Base-by-base conservation (phyloP, 1,140 invertebrate genomes). In the Achatina immaculata region DNA sequence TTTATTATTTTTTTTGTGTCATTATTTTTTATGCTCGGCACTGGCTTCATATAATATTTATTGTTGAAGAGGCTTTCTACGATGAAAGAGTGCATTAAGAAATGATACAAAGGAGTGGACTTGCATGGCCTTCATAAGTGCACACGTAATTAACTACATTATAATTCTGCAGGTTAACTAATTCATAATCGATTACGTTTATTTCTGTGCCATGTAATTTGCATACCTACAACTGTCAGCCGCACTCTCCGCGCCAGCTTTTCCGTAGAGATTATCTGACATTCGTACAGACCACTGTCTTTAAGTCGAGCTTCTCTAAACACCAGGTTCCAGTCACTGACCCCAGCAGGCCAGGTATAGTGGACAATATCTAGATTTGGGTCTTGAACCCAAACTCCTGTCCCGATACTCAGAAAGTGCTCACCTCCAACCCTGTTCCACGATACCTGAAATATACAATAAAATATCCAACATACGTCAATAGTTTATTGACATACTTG, bases 261-360 rank as follows among this genome's bases (percentile, higher is more conserved):
- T 36, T 83, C 77, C 34, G 81, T 83, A 48, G 81, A 72, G 31
- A 83, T 82, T 38, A 85, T 66, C 43, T 83, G 82, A 48, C 84
- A 85, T 42, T 85, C 82, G 75, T 84, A 85, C 31, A 74, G n/a
- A 19, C 84, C 84, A 4, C 74, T 74, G 83, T 85, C 83, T 42
- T 80, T 36, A 16, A 80, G 65, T 1, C 79, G 43, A 11, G 81
- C 83, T 55, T 83, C 78, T 45, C 80, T 81, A 62, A 85, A 79
- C 14, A 83, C 62, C 45, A 85, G 78, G 74, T 85, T 83, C 84
- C 84, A 85, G 9, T 81, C 79, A 58, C 62, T 74, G 40, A 81
- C 75, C 36, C 68, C 79, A 16, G 36, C 79, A 4, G 71, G 69
- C 34, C 94, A 93, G 84, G 95, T 94, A 31, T 95, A 94, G 74